A percentile compares a stretch with the other conserved stretches of the same genome.
These are phyloP conservation scores for Clarias macrocephalus DNA, from an alignment of 2,113 vertebrate genomes.

Conservation along the genomic window DNA sequence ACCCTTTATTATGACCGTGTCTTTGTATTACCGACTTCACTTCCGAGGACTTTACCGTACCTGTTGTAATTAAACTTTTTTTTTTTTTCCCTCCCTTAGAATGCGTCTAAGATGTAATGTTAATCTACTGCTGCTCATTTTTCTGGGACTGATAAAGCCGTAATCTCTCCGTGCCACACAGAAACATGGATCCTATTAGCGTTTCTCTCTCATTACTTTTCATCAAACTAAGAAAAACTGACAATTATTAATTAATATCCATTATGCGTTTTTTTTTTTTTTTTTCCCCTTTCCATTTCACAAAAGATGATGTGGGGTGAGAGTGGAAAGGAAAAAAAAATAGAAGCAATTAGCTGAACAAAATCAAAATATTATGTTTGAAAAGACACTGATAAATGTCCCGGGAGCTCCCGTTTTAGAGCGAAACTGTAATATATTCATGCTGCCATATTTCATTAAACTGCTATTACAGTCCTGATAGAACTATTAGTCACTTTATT, in stretches of 20 bases:
- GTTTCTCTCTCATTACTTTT: constrained; percentile 74
- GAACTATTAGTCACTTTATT: constrained; percentile 97
- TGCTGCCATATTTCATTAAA: constrained; percentile 83
- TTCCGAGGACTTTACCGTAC: neutral
- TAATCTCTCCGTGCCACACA: constrained; percentile 71
- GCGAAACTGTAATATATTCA: constrained; percentile 78
- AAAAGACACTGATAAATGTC: constrained; percentile 78
- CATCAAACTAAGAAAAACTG: constrained; percentile 74
- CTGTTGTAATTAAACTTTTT: neutral
- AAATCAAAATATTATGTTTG: constrained; percentile 76
- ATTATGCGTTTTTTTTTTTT: constrained; percentile 64
- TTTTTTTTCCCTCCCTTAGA: neutral
- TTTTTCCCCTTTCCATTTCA: constrained; percentile 49
- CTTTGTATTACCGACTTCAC: neutral
- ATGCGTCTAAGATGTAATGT: neutral
- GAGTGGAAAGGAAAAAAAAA: constrained; percentile 30
- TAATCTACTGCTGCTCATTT: constrained; percentile 47
- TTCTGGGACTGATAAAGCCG: constrained; percentile 67
- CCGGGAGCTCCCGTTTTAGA: constrained; percentile 72
- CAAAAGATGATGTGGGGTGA: constrained; percentile 62
- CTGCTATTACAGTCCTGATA: constrained; percentile 80
- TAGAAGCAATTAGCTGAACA: constrained; percentile 78
- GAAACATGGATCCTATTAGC: constrained; percentile 73
- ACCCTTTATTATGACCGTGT: neutral
- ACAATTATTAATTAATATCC: constrained; percentile 78